Base-by-base conservation (phyloP, 2,888 invertebrate genomes). In the Sepiola atlantica region DNA sequence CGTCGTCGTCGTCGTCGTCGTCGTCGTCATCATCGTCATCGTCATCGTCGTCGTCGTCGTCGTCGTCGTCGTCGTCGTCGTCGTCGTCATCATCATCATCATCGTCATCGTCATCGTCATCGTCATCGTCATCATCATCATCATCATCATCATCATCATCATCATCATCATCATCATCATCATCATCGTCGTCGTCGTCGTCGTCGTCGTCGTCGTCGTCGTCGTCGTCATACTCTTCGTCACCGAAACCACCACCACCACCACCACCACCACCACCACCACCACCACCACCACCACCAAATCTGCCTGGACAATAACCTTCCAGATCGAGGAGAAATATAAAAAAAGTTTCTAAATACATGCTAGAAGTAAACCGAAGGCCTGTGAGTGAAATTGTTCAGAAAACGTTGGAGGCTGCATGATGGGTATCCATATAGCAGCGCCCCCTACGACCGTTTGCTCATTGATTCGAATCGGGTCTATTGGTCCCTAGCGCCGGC, bases 221-320 rank as follows among this genome's bases (percentile, higher is more conserved):
- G 24, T 28, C 18, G 24, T 28, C 28, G 24, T 28, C 77, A 21
- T 28, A 18, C 18, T 77, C 77, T 21, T 28, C 77, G 24, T 77
- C 77, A 77, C 77, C 77, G 24, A 18, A 18, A 77, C 77, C 77
- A 77, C 28, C 77, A 28, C 77, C 77, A 28, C 77, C 77, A 77
- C 77, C 77, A 77, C 77, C 77, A 77, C 77, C 77, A 77, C 77
- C 77, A 77, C 77, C 77, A 77, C 77, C 18, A 77, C 77, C 77
- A 77, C 77, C 77, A 77, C 77, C 77, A 77, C 77, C 77, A 77
- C 77, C 77, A 77, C 28, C 77, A 77, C 77, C 77, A 77, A 21
- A 77, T 77, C 20, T 77, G 24, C 77, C 77, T 77, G 18, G 77
- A 77, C n/a, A n/a, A n/a, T n/a, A n/a, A n/a, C n/a, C n/a, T n/a